phyloP scores from a whole-genome alignment of 2,113 vertebrate genomes.

The Thunnus thynnus region DNA sequence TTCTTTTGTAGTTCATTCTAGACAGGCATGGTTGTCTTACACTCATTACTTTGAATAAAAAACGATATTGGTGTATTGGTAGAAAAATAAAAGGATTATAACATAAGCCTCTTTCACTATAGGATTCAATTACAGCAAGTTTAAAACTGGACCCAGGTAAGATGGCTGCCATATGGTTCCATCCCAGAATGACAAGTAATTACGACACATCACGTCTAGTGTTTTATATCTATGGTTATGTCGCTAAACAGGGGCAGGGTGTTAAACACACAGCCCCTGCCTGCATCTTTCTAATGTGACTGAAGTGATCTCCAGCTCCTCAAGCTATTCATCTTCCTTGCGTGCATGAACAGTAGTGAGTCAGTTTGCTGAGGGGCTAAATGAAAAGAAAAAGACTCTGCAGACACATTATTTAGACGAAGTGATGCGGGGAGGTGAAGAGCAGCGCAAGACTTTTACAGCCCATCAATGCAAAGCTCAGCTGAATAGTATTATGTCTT shows the following conservation, averaged over 20 bases:
- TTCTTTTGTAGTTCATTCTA: too few relatives aligned
- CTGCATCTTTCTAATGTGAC: neutral
- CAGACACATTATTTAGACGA: conserved; percentile 30
- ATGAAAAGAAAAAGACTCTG: conserved; percentile 34
- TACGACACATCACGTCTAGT: too few relatives aligned
- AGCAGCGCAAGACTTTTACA: conserved; percentile 38
- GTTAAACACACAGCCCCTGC: conserved; percentile 3
- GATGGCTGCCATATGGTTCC: too few relatives aligned
- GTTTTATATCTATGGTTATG: too few relatives aligned
- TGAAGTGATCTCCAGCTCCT: conserved; percentile 11
- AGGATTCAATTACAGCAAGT: too few relatives aligned
- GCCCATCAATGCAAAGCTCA: conserved; percentile 56
- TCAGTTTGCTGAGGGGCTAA: conserved; percentile 43
- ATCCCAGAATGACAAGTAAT: too few relatives aligned
- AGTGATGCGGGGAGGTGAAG: conserved; percentile 21
- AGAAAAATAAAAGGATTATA: too few relatives aligned
- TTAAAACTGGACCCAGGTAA: too few relatives aligned
- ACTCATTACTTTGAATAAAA: too few relatives aligned
- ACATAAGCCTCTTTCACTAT: too few relatives aligned
- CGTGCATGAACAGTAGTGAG: conserved; percentile 24
- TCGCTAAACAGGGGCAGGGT: neutral
- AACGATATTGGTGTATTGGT: too few relatives aligned
- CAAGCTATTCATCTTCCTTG: conserved; percentile 24
- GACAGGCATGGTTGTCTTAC: too few relatives aligned
- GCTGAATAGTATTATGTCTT: conserved; percentile 56